phyloP scores from a whole-genome alignment of 2,888 invertebrate species.

The Sarcophaga caerulescens region DNA sequence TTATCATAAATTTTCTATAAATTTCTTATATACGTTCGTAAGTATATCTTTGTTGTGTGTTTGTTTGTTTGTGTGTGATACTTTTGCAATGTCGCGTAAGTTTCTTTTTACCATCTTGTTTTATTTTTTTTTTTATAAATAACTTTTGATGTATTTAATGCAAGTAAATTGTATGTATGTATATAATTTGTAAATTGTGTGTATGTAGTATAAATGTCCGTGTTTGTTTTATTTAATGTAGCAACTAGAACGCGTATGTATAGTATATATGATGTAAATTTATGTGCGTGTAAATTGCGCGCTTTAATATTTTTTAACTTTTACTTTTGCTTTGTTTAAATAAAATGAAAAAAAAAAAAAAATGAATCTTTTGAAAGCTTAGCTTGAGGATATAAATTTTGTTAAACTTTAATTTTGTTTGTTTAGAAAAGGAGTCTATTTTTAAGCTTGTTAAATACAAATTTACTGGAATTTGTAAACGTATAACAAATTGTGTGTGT shows the following conservation, averaged over 20 bases:
- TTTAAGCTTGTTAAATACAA: conserved; percentile 45
- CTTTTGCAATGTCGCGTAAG: conserved; percentile 44
- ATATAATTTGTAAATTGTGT: conserved; percentile 68
- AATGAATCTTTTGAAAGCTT: conserved; percentile 50
- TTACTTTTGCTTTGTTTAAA: conserved; percentile 32
- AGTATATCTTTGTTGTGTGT: conserved; percentile 45
- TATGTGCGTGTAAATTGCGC: conserved; percentile 71
- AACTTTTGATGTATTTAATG: conserved; percentile 64
- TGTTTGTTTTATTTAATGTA: conserved; percentile 70
- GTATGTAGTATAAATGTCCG: conserved; percentile 70
- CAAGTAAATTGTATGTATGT: conserved; percentile 64
- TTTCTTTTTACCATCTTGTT: conserved; percentile 40
- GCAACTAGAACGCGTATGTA: conserved; percentile 48
- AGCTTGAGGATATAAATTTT: conserved; percentile 63
- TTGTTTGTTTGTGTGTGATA: conserved; percentile 37
- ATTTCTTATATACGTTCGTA: conserved; percentile 50
- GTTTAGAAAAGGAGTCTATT: conserved; percentile 22
- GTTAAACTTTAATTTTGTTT: background rate
- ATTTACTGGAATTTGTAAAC: conserved; percentile 43
- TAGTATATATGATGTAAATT: conserved; percentile 57
- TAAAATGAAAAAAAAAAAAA: conserved; percentile 30
- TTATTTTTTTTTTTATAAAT: conserved; percentile 62
- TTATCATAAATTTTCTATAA: conserved; percentile 62
- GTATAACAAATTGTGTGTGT: conserved; percentile 3
- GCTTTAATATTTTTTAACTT: conserved; percentile 66